phyloP scores from a whole-genome alignment of 2,113 vertebrate species.

The Elaphurus davidianus region DNA sequence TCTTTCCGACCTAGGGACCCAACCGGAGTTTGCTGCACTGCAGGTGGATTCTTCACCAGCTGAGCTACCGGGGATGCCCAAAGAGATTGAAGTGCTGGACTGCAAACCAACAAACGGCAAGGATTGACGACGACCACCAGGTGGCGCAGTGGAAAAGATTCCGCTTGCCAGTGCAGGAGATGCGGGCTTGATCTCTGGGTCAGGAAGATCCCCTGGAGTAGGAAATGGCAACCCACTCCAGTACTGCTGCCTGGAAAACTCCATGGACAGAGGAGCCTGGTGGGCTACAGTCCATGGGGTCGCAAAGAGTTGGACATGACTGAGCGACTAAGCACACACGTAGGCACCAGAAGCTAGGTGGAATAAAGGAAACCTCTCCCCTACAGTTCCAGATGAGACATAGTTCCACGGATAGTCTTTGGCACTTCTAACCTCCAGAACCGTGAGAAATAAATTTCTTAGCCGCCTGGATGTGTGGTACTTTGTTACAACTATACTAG shows the following conservation, averaged over 20 bases:
- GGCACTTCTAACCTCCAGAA: neutral
- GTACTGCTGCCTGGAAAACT: neutral
- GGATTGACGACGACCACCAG: accelerated
- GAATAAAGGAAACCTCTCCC: accelerated
- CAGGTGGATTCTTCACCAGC: neutral
- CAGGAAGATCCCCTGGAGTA: neutral
- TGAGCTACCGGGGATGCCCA: neutral
- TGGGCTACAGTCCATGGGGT: neutral
- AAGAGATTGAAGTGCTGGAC: neutral
- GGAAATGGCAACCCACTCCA: neutral
- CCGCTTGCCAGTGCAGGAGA: neutral
- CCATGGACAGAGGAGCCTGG: neutral
- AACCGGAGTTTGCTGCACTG: neutral
- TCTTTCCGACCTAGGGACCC: neutral
- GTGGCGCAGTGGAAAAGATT: neutral
- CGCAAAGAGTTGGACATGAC: neutral
- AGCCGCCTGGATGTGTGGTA: neutral
- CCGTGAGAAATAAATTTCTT: neutral
- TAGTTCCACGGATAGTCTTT: accelerated
- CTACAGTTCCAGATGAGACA: accelerated
- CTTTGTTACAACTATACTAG: neutral
- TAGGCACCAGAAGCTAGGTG: neutral
- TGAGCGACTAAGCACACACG: neutral
- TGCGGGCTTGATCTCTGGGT: neutral
- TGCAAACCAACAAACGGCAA: neutral